Percentiles rank a stretch among this genome's conserved stretches.
phyloP scores from a whole-genome alignment of 2,113 vertebrate species.

The Zonotrichia leucophrys region DNA sequence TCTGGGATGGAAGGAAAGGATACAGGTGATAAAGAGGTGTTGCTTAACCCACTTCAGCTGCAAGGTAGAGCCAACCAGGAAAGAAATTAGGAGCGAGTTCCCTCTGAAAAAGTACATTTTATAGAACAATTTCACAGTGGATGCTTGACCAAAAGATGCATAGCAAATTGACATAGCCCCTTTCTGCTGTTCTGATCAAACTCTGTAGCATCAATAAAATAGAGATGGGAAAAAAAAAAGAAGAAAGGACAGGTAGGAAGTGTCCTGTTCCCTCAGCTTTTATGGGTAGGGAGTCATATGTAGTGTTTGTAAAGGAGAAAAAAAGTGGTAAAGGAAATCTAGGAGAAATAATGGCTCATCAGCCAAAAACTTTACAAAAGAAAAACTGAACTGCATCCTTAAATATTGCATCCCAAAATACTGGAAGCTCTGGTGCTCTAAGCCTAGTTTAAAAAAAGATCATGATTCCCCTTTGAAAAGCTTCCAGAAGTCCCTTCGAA shows the following conservation, averaged over 20 bases:
- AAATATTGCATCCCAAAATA: conserved; percentile 11
- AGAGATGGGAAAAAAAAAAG: background rate
- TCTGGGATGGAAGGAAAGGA: background rate
- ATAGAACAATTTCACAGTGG: conserved; percentile 55
- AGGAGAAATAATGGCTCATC: background rate
- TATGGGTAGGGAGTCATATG: background rate
- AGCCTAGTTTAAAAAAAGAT: conserved; percentile 29
- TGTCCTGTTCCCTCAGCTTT: background rate
- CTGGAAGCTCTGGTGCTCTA: background rate
- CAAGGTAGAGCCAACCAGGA: background rate
- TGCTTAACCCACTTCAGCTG: background rate
- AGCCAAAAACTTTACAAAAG: conserved; percentile 13
- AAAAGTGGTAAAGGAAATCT: background rate
- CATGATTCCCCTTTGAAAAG: conserved; percentile 53
- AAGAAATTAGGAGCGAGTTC: background rate
- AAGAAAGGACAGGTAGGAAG: background rate
- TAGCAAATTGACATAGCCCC: background rate
- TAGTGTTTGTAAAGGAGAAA: background rate
- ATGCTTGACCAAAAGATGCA: conserved; percentile 44
- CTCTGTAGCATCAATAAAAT: background rate
- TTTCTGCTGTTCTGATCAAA: conserved; percentile 38
- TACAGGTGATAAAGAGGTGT: background rate
- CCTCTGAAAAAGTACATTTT: conserved; percentile 12
- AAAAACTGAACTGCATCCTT: conserved; percentile 16
- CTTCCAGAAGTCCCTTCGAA: conserved; percentile 32